Conservation (phyloP, 1,140 invertebrate genomes). For the Scylla paramamosain region DNA sequence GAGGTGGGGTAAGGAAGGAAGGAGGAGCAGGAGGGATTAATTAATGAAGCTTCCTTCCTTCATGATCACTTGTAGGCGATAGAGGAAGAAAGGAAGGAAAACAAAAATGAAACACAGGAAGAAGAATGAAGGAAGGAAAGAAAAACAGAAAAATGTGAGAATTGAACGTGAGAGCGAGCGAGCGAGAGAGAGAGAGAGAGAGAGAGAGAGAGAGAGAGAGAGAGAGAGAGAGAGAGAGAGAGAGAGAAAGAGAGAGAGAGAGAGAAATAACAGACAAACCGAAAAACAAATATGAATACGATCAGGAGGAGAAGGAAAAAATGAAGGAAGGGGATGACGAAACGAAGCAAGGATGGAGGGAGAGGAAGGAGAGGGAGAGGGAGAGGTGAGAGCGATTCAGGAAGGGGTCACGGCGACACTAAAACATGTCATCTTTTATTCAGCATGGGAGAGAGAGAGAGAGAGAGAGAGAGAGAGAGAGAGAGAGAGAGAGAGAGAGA, state of each 20-base stretch:
- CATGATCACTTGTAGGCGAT: too few relatives aligned
- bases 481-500: not conserved
- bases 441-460: not conserved
- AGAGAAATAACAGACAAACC: not conserved
- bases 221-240: not conserved
- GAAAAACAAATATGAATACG: not conserved
- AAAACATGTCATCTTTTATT: too few relatives aligned
- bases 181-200: not conserved
- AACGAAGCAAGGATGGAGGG: too few relatives aligned
- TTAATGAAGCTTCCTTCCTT: too few relatives aligned
- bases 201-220: not conserved
- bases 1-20: not conserved
- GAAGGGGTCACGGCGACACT: not conserved
- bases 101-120: too few relatives aligned
- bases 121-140: too few relatives aligned
- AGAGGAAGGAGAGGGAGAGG: not conserved
- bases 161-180: not conserved
- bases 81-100: too few relatives aligned
- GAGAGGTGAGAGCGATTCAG: not conserved
- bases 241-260: not conserved
- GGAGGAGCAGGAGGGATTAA: not conserved
- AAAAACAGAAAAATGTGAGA: too few relatives aligned
- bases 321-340: too few relatives aligned
- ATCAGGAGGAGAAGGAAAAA: not conserved
- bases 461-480: not conserved